phyloP scores from a whole-genome alignment of 2,888 invertebrate species.

The Pristionchus maxplancki region DNA sequence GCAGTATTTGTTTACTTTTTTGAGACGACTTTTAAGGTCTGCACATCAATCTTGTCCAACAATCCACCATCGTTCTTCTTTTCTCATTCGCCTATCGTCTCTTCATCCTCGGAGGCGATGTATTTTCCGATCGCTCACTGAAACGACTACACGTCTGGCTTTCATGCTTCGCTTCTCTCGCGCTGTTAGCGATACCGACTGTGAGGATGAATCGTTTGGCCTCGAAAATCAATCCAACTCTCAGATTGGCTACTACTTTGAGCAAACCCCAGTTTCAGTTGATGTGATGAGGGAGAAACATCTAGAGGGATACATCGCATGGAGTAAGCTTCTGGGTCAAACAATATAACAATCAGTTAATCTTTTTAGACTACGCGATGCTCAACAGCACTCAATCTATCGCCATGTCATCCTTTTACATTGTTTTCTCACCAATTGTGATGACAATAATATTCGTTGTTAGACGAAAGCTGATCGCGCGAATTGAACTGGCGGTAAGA shows the following conservation, averaged over 20 bases:
- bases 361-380: not conserved
- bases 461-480: not conserved
- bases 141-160: not conserved
- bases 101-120: not conserved
- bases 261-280: not conserved
- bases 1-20: not conserved
- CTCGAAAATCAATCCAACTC: too few species aligned
- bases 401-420: not conserved
- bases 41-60: not conserved
- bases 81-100: not conserved
- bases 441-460: not conserved
- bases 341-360: too few species aligned
- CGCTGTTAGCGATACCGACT: not conserved
- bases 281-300: not conserved
- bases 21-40: not conserved
- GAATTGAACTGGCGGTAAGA: not conserved
- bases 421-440: not conserved
- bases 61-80: not conserved
- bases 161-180: not conserved
- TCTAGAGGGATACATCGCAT: not conserved
- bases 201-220: not conserved
- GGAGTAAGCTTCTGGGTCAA: not conserved
- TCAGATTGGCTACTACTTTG: not conserved
- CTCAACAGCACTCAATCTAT: not conserved
- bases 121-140: not conserved